phyloP scores from a whole-genome alignment of 2,888 invertebrate genomes.

The Chaetogeoica ovagalla region DNA sequence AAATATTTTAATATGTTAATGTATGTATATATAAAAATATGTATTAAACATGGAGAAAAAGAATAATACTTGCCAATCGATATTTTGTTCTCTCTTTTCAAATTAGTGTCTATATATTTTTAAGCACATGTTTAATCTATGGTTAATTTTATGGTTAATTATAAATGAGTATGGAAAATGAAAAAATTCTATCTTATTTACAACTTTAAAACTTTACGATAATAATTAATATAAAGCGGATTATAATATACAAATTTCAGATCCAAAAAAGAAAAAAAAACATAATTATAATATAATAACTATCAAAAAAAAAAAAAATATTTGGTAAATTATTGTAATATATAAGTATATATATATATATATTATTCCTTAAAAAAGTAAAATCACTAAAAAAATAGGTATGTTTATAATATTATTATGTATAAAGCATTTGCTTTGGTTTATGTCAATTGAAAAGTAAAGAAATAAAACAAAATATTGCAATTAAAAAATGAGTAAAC shows the following conservation, averaged over 20 bases:
- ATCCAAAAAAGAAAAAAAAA: conserved; percentile 6
- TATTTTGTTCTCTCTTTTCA: not conserved
- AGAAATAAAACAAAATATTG: conserved; percentile 30
- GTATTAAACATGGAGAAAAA: too few species aligned
- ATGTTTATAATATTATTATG: conserved; percentile 40
- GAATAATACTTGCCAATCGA: too few species aligned
- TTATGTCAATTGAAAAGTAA: conserved; percentile 34
- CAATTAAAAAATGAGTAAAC: conserved; percentile 14
- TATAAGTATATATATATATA: conserved; percentile 25
- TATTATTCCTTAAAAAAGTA: conserved; percentile 22
- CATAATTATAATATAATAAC: conserved; percentile 26
- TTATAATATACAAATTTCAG: conserved; percentile 12
- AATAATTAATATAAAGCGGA: conserved; percentile 38
- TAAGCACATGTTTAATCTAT: conserved; percentile 1
- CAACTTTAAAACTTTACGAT: conserved; percentile 24
- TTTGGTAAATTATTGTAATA: conserved; percentile 5
- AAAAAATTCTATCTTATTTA: conserved; percentile 16
- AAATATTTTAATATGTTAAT: too few species aligned
- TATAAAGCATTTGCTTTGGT: conserved; percentile 20
- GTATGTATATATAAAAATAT: too few species aligned
- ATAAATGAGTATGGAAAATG: not conserved
- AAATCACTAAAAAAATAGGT: conserved; percentile 49
- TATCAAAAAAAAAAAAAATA: conserved; percentile 22
- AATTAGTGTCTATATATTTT: conserved; percentile 9
- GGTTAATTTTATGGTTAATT: not conserved